Evolutionary conservation across 2,888 invertebrate species (phyloP).

Genomic region (Autographa pulchrina): DNA sequence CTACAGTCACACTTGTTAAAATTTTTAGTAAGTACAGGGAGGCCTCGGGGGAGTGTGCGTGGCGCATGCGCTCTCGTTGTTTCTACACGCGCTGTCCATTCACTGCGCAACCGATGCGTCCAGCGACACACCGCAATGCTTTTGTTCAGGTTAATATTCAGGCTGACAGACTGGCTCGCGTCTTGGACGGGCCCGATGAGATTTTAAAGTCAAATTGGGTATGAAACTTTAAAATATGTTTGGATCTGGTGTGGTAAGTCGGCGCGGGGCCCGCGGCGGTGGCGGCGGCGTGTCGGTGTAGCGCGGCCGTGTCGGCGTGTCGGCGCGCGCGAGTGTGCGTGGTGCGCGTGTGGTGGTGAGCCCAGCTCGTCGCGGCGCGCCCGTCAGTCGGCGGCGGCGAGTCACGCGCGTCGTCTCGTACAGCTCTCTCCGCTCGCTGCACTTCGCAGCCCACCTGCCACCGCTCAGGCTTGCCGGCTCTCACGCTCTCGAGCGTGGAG

Average conservation of each 20-base stretch:
- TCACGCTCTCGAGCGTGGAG: constrained; percentile 86
- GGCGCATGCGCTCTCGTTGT: constrained; percentile 83
- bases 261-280: constrained; percentile 58
- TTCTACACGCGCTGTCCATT: constrained; percentile 82
- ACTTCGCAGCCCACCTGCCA: constrained; percentile 80
- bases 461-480: constrained; percentile 82
- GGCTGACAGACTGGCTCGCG: constrained; percentile 71
- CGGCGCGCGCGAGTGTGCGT: constrained; percentile 76
- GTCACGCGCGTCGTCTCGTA: constrained; percentile 87
- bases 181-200: constrained; percentile 75
- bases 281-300: constrained; percentile 66
- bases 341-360: constrained; percentile 84
- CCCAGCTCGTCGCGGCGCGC: constrained; percentile 84
- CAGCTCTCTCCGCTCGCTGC: constrained; percentile 76
- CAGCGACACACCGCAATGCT: constrained; percentile 68
- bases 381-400: constrained; percentile 88
- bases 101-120: constrained; percentile 84
- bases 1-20: constrained; percentile 66
- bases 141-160: constrained; percentile 82
- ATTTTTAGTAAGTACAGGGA: constrained; percentile 67
- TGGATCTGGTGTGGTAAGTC: constrained; percentile 71
- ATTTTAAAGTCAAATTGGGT: constrained; percentile 88
- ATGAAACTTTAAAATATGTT: constrained; percentile 85
- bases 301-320: constrained; percentile 67
- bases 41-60: constrained; percentile 75